Conservation (phyloP, 2,888 invertebrate genomes). For the Gortyna flavago region DNA sequence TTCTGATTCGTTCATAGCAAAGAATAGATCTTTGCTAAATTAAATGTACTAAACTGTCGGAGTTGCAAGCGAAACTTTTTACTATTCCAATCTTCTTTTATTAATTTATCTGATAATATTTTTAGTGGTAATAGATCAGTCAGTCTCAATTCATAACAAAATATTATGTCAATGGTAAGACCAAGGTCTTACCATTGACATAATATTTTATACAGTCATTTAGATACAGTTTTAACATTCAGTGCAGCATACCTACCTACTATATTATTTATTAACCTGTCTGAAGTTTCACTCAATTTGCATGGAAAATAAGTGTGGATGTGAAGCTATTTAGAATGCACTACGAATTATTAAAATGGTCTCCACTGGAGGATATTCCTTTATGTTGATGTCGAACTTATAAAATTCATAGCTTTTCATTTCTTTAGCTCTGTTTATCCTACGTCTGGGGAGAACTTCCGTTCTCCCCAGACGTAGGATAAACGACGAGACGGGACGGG, state of each 20-base stretch:
- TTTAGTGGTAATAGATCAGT: neutral
- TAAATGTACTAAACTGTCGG: neutral
- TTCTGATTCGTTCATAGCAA: neutral
- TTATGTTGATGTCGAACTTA: neutral
- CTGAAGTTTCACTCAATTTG: constrained; percentile 33
- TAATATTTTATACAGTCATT: no score
- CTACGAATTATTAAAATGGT: neutral
- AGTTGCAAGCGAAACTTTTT: neutral
- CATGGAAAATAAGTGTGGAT: constrained; percentile 20
- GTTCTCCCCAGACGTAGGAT: no score
- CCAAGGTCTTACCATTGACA: no score
- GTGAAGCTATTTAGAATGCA: constrained; percentile 13
- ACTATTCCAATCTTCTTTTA: neutral
- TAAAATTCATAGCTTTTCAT: neutral
- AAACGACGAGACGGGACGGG: no score
- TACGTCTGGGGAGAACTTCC: neutral
- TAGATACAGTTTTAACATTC: constrained; percentile 18
- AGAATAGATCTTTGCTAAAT: neutral
- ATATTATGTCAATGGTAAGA: neutral
- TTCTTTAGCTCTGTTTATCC: neutral
- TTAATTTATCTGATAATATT: neutral
- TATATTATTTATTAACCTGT: constrained; percentile 4
- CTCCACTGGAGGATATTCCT: neutral
- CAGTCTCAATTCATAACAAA: neutral
- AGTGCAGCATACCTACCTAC: neutral